These are phyloP conservation scores for Enoplolaimus lenunculus DNA, from an alignment of 2,888 invertebrate species.

Conservation along the genomic window DNA sequence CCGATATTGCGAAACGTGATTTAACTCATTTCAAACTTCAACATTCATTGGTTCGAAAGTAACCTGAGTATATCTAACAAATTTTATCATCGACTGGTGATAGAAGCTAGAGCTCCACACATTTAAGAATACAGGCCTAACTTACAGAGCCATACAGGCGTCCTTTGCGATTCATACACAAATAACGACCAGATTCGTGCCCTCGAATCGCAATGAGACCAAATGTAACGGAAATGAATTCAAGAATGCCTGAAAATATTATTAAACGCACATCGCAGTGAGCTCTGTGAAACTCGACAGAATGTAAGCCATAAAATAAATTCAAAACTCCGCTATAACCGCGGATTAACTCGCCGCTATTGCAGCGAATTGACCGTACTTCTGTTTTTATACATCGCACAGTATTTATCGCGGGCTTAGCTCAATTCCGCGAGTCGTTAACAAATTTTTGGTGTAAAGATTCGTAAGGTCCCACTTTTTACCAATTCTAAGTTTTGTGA, in stretches of 20 bases:
- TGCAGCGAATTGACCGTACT: neutral
- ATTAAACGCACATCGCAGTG: too few relatives aligned
- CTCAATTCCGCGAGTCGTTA: too few relatives aligned
- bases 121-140: conserved; percentile 10
- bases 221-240: conserved; percentile 40
- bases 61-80: neutral
- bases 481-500: too few relatives aligned
- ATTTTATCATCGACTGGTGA: neutral
- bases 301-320: too few relatives aligned
- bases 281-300: too few relatives aligned
- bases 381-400: too few relatives aligned
- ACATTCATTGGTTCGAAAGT: too few relatives aligned
- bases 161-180: conserved; percentile 39
- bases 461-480: too few relatives aligned
- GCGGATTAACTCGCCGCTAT: neutral
- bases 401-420: too few relatives aligned
- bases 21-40: too few relatives aligned
- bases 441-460: too few relatives aligned
- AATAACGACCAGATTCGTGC: conserved; percentile 31
- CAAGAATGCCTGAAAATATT: conserved; percentile 35
- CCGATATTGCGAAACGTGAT: too few relatives aligned
- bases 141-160: conserved; percentile 30
- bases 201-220: conserved; percentile 38
- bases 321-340: neutral
- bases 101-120: conserved; percentile 9